Percentiles rank a stretch among this genome's conserved stretches.
Conservation (phyloP, 2,113 vertebrate genomes). For the Mirza zaza region DNA sequence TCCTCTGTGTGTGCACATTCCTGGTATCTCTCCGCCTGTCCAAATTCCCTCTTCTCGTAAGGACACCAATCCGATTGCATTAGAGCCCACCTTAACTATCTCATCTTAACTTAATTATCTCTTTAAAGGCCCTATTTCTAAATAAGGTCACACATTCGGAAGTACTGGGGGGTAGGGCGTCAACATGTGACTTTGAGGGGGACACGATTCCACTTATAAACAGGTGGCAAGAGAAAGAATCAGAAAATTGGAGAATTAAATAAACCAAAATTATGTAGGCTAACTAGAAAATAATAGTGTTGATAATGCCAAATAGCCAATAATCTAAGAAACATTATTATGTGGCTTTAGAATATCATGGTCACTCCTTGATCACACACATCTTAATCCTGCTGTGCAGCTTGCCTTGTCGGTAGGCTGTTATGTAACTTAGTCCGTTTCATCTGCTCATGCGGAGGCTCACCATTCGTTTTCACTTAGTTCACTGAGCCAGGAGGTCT, state of each 20-base stretch:
- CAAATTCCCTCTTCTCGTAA: background rate
- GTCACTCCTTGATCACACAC: background rate
- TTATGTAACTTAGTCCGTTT: background rate
- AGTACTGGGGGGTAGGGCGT: background rate
- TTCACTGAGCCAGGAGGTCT: slow-evolving; percentile 22
- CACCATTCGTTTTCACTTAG: background rate
- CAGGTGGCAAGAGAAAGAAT: background rate
- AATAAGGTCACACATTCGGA: background rate
- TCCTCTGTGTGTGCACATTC: background rate
- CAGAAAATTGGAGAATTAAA: background rate
- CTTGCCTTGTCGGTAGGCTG: background rate
- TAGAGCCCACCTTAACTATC: background rate
- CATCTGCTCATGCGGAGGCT: background rate
- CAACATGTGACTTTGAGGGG: background rate
- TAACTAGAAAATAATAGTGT: background rate
- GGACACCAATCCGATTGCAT: background rate
- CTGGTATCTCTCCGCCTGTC: background rate
- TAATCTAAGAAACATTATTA: background rate
- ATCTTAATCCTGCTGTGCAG: background rate
- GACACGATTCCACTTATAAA: background rate
- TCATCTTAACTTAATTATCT: background rate
- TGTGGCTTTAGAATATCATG: background rate
- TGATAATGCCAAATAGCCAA: background rate
- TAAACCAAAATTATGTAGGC: background rate
- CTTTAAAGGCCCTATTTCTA: background rate